phyloP scores from a whole-genome alignment of 2,797 vertebrate species.

The Antennarius maculatus region DNA sequence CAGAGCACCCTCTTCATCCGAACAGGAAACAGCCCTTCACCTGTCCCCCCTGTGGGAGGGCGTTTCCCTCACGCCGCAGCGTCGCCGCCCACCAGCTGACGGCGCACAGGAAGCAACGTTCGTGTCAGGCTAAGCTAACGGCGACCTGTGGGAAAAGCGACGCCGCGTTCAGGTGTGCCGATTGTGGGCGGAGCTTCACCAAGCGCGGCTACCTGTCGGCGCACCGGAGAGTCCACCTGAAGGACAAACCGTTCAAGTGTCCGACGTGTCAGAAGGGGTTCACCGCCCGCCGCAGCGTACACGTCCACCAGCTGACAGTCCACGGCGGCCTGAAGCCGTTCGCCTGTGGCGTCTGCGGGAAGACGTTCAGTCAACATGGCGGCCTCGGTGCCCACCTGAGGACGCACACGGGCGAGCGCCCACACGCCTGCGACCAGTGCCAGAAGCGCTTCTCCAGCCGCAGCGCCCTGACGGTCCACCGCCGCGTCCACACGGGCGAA shows the following conservation, averaged over 20 bases:
- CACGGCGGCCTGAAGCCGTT: constrained; percentile 54
- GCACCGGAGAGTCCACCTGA: constrained; percentile 44
- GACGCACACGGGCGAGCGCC: constrained; percentile 46
- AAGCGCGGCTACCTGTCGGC: constrained; percentile 23
- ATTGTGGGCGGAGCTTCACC: constrained; percentile 52
- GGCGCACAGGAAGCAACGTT: constrained; percentile 32
- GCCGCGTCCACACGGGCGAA: constrained; percentile 65
- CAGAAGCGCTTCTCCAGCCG: constrained; percentile 53
- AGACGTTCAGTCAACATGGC: constrained; percentile 56
- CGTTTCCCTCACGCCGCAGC: constrained; percentile 46
- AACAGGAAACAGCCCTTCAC: constrained; percentile 23
- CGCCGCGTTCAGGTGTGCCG: not conserved
- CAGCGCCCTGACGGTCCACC: constrained; percentile 57
- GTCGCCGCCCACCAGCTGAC: constrained; percentile 39
- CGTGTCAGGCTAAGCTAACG: no score
- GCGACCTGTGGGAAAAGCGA: not conserved
- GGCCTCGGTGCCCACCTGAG: constrained; percentile 49
- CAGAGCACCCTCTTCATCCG: not conserved
- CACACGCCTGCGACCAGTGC: constrained; percentile 43
- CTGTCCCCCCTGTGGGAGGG: constrained; percentile 41
- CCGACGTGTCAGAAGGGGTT: constrained; percentile 51
- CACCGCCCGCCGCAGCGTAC: constrained; percentile 38
- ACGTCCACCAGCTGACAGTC: constrained; percentile 57
- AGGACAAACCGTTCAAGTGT: constrained; percentile 45
- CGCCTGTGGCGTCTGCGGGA: constrained; percentile 59